These are phyloP conservation scores for Aphaenogaster rudis DNA, from an alignment of 1,140 invertebrate species.

Conservation along the genomic window DNA sequence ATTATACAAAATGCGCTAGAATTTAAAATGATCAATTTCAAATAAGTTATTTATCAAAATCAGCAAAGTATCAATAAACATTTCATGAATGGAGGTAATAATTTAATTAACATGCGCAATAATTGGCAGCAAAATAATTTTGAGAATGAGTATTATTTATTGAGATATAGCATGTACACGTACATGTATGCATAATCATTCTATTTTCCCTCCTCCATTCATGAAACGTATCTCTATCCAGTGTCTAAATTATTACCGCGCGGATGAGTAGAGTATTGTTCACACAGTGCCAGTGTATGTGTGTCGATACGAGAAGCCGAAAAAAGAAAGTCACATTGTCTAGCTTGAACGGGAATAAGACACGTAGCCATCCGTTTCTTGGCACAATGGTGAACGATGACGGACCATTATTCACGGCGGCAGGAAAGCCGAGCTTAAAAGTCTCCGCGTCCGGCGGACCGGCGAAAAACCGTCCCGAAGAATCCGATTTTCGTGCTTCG, in stretches of 20 bases:
- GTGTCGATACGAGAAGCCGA: constrained; percentile 15
- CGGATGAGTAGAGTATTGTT: constrained; percentile 69
- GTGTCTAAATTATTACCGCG: constrained; percentile 60
- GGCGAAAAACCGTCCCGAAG: constrained; percentile 59
- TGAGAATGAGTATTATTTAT: not conserved
- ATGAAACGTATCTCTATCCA: constrained; percentile 52
- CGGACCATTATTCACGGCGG: constrained; percentile 61
- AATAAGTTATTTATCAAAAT: not conserved
- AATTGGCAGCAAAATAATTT: not conserved
- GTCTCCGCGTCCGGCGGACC: not conserved
- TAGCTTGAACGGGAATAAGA: constrained; percentile 62
- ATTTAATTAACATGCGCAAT: not conserved
- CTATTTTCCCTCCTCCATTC: not conserved
- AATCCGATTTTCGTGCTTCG: constrained; percentile 37
- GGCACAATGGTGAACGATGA: constrained; percentile 67
- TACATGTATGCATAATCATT: not conserved
- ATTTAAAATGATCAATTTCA: not conserved
- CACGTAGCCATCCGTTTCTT: constrained; percentile 48
- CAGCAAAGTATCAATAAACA: not conserved
- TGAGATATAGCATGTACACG: not conserved
- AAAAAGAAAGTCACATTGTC: constrained; percentile 70
- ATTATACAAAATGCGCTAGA: not conserved
- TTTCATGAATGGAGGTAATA: not conserved
- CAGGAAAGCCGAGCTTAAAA: constrained; percentile 56
- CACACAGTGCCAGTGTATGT: constrained; percentile 14